Evolutionary conservation across 2,797 vertebrate genomes (phyloP), one percentile per base, ranked within the genome.

Genomic region (Coendou prehensilis): DNA sequence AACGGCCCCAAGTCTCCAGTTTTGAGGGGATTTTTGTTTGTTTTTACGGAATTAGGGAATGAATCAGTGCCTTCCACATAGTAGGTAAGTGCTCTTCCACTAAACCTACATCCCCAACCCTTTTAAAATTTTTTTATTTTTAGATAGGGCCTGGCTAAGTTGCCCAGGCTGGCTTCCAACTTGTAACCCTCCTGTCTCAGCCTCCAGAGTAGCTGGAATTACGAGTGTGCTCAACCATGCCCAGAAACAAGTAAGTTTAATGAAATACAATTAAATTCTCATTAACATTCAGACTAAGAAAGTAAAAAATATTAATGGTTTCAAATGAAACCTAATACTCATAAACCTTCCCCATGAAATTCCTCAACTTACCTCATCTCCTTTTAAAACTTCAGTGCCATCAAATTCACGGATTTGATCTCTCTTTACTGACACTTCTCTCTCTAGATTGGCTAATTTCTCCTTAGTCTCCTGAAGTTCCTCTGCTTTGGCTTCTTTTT

Each of bases 391-490:
- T 96, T 99, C 99, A 0, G 99, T 98, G 50, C 99, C 99, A 30
- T 99, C 99, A 14, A 98, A 93, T 93, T 98, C 98, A 0, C 98
- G 98, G 85, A 98, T 98, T 98, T 99, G 99, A 92, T 71, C 99
- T 89, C 95, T 99, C 98, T 99, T 99, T 93, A 99, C 98, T n/a
- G 98, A 98, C 97, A 99, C 98, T 97, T 99, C 99, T 96, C 94
- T 99, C 94, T 99, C 99, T 10, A 99, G 91, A 9, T 90, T 98
- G 0, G 98, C 97, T 98, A 99, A 97, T 98, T 99, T 99, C 95
- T 99, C 99, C 96, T 99, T 99, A 15, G 99, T 99, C 97, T 99
- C 99, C 98, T 99, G 99, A 26, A 99, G 99, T 97, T 99, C 99
- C 98, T 99, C 99, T 4, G 99, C 99, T 98, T 99, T 99, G 9